These are phyloP conservation scores for Potamarius usumacintae DNA, from an alignment of 2,113 vertebrate species.

Conservation along the genomic window DNA sequence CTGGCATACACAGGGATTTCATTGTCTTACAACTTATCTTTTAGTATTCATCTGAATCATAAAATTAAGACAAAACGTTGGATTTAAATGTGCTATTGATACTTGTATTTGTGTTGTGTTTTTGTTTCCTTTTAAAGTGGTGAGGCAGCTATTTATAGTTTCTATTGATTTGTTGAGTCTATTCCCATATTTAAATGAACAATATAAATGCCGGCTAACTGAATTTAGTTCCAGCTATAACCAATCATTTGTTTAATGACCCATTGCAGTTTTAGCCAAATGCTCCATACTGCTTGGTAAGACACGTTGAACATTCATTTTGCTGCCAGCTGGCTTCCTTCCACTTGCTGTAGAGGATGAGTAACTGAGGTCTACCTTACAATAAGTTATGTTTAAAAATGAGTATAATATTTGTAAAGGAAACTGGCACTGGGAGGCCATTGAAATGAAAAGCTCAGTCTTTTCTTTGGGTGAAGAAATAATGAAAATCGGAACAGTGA, in stretches of 20 bases:
- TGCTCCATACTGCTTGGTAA: conserved; percentile 26
- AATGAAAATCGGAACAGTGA: neutral
- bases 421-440: neutral
- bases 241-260: conserved; percentile 56
- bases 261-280: conserved; percentile 47
- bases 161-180: conserved; percentile 43
- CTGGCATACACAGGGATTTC: neutral
- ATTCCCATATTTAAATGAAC: conserved; percentile 51
- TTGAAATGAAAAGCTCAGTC: neutral
- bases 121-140: neutral
- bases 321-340: conserved; percentile 35
- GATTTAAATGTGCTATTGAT: neutral
- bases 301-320: conserved; percentile 38
- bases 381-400: conserved; percentile 26
- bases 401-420: neutral
- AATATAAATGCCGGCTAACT: conserved; percentile 43
- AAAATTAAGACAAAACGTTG: neutral
- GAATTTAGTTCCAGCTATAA: conserved; percentile 45
- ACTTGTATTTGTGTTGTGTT: neutral
- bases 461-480: neutral
- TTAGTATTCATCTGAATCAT: neutral
- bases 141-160: conserved; percentile 44
- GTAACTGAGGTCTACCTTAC: neutral
- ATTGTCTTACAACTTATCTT: neutral
- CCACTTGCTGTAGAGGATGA: conserved; percentile 16